These are phyloP conservation scores for Merops nubicus DNA, from an alignment of 2,113 vertebrate genomes.

Conservation along the genomic window DNA sequence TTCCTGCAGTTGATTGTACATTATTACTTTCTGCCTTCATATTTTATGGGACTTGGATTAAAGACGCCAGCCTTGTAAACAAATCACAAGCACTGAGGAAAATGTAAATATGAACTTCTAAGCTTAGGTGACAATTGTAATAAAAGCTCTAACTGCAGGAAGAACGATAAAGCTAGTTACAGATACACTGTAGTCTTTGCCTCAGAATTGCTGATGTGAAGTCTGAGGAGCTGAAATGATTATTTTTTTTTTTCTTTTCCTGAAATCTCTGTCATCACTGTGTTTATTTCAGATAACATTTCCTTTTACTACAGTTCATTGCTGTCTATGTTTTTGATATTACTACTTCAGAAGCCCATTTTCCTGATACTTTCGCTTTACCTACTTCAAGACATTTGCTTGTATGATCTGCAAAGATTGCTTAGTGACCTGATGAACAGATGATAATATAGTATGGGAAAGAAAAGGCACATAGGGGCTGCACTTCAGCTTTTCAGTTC, in stretches of 20 bases:
- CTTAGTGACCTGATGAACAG: background rate
- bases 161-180: background rate
- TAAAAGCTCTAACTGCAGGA: background rate
- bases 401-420: background rate
- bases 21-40: background rate
- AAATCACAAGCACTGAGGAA: background rate
- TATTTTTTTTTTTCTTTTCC: background rate
- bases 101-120: background rate
- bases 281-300: background rate
- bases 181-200: background rate
- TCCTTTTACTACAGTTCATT: background rate
- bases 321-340: background rate
- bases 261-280: background rate
- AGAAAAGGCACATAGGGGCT: background rate
- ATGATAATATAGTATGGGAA: background rate
- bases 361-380: background rate
- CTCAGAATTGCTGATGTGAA: background rate
- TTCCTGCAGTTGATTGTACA: background rate
- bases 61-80: background rate
- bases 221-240: background rate
- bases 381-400: background rate
- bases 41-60: background rate
- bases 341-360: background rate
- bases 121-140: background rate
- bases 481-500: background rate